Conservation (phyloP, 2,888 invertebrate genomes). For the Tachina lurida region DNA sequence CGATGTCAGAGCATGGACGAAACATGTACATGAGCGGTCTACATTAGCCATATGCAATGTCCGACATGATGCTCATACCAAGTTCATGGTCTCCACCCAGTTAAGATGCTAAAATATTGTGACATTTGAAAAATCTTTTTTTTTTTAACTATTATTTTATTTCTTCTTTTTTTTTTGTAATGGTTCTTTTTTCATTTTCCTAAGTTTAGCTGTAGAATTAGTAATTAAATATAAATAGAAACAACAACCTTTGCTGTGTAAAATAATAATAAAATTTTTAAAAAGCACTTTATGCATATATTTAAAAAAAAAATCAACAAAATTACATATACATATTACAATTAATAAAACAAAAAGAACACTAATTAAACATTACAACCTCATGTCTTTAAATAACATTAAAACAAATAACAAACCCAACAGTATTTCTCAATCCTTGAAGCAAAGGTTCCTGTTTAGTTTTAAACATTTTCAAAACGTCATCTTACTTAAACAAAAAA, state of each 20-base stretch:
- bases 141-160: not conserved
- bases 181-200: not conserved
- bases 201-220: conserved; percentile 28
- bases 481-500: not conserved
- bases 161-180: not conserved
- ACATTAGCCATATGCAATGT: too few relatives aligned
- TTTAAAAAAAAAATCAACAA: conserved; percentile 33
- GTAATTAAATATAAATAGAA: conserved; percentile 8
- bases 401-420: conserved; percentile 54
- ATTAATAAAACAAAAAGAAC: conserved; percentile 31
- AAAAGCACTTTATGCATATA: conserved; percentile 59
- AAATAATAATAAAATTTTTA: conserved; percentile 60
- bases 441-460: conserved; percentile 70
- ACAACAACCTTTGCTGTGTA: conserved; percentile 63
- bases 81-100: too few relatives aligned
- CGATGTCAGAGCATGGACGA: too few relatives aligned
- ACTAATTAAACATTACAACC: conserved; percentile 65
- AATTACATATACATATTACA: not conserved
- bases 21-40: too few relatives aligned
- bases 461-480: conserved; percentile 36
- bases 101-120: not conserved
- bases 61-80: too few relatives aligned
- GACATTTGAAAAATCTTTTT: not conserved
- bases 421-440: conserved; percentile 67
- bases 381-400: conserved; percentile 56